Conservation (phyloP, 2,797 vertebrate species). For the Emys orbicularis region DNA sequence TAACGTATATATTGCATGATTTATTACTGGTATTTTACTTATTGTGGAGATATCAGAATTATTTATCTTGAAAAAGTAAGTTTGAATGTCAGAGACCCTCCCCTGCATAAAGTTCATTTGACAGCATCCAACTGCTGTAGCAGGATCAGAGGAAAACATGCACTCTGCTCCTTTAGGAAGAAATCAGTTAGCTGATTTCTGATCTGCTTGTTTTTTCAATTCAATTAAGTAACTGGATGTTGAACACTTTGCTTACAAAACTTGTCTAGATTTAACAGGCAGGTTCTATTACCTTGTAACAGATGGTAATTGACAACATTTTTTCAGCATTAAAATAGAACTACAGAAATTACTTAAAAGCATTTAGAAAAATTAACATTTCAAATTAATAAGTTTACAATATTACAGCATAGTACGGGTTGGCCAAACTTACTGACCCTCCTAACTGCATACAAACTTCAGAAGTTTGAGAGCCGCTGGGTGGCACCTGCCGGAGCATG, state of each 20-base stretch:
- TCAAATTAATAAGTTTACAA: not conserved
- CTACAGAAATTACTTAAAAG: not conserved
- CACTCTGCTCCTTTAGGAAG: not conserved
- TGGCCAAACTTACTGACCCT: no score
- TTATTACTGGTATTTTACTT: conserved; percentile 3
- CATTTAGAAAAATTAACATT: not conserved
- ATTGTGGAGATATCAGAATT: not conserved
- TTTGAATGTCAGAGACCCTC: not conserved
- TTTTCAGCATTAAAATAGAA: not conserved
- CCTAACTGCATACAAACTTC: no score
- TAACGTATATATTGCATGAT: rapidly evolving
- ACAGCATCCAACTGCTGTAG: not conserved
- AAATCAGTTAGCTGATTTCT: not conserved
- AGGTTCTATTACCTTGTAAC: not conserved
- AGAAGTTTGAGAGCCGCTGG: no score
- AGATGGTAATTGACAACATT: not conserved
- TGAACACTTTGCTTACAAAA: conserved; percentile 20
- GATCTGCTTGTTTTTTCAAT: not conserved
- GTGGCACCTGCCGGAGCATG: no score
- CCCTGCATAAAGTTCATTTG: conserved; percentile 5
- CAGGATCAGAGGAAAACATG: rapidly evolving
- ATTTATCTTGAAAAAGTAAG: not conserved
- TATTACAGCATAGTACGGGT: not conserved
- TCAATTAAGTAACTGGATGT: not conserved
- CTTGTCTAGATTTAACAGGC: conserved; percentile 12